These are phyloP conservation scores for Denticeps clupeoides DNA, from an alignment of 2,797 vertebrate species.

Conservation along the genomic window DNA sequence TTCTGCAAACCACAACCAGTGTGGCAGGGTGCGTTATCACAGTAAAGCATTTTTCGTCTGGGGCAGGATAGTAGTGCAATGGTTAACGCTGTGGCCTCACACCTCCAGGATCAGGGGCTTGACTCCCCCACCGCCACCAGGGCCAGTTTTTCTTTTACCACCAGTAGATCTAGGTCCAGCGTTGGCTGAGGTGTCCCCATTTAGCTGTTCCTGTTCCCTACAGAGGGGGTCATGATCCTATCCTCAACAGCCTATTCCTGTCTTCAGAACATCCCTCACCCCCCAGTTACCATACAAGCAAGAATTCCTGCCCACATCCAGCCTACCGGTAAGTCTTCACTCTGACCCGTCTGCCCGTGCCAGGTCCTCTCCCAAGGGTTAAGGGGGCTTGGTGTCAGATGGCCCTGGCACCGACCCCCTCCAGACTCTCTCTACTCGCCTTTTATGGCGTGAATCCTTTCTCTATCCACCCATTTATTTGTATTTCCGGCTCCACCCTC, in stretches of 20 bases:
- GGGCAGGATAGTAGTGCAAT: too few species aligned
- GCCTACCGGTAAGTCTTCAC: conserved; percentile 8
- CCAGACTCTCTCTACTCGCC: conserved; percentile 8
- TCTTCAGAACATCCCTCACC: conserved; percentile 14
- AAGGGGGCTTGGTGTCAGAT: too few species aligned
- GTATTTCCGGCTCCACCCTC: conserved; percentile 16
- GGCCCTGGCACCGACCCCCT: too few species aligned
- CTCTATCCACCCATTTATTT: conserved; percentile 30
- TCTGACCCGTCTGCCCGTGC: background rate
- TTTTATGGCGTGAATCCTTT: conserved; percentile 22
- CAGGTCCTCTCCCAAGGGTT: too few species aligned
- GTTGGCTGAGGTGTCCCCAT: conserved; percentile 10
- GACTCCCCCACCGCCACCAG: too few species aligned
- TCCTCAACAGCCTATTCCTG: conserved; percentile 16
- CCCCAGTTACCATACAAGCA: conserved; percentile 2
- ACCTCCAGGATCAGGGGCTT: too few species aligned
- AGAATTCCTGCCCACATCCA: conserved; percentile 15
- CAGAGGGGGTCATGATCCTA: conserved; percentile 8
- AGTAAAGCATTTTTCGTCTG: too few species aligned
- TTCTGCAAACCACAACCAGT: too few species aligned
- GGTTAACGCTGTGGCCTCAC: too few species aligned
- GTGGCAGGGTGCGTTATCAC: too few species aligned
- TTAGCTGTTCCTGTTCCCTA: conserved; percentile 16
- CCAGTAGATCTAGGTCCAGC: background rate
- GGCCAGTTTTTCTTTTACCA: background rate